phyloP scores from a whole-genome alignment of 1,140 invertebrate genomes.

The Halesus radiatus region DNA sequence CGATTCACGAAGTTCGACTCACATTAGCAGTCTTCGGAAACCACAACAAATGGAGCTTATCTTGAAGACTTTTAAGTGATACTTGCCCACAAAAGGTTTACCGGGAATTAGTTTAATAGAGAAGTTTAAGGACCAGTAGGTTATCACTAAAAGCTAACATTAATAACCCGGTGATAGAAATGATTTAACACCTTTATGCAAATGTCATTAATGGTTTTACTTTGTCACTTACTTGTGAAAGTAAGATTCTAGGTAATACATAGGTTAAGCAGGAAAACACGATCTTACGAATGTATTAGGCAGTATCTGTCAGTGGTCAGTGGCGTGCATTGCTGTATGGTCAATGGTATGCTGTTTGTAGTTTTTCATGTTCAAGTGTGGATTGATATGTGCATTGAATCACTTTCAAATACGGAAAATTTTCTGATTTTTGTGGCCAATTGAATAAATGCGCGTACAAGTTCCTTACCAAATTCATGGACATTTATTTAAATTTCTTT shows the following conservation, averaged over 20 bases:
- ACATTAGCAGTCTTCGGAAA: constrained; percentile 26
- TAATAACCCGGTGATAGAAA: background rate
- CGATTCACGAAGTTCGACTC: constrained; percentile 25
- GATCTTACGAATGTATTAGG: too few relatives aligned
- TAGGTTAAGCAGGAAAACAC: too few relatives aligned
- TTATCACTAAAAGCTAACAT: constrained; percentile 11
- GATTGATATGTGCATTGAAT: too few relatives aligned
- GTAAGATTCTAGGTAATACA: background rate
- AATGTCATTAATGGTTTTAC: background rate
- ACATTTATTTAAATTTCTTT: too few relatives aligned
- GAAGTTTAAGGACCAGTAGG: background rate
- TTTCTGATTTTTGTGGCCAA: too few relatives aligned
- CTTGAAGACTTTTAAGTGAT: background rate
- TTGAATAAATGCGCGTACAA: too few relatives aligned
- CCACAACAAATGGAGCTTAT: constrained; percentile 18
- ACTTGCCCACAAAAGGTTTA: constrained; percentile 9
- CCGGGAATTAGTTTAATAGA: background rate
- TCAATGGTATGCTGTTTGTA: too few relatives aligned
- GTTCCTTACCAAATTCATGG: too few relatives aligned
- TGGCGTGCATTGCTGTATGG: too few relatives aligned
- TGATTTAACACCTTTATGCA: background rate
- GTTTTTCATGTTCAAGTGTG: too few relatives aligned
- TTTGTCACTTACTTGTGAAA: background rate
- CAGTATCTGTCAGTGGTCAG: too few relatives aligned
- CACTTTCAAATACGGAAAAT: too few relatives aligned